phyloP scores from a whole-genome alignment of 2,113 vertebrate species.

The Ranitomeya imitator region DNA sequence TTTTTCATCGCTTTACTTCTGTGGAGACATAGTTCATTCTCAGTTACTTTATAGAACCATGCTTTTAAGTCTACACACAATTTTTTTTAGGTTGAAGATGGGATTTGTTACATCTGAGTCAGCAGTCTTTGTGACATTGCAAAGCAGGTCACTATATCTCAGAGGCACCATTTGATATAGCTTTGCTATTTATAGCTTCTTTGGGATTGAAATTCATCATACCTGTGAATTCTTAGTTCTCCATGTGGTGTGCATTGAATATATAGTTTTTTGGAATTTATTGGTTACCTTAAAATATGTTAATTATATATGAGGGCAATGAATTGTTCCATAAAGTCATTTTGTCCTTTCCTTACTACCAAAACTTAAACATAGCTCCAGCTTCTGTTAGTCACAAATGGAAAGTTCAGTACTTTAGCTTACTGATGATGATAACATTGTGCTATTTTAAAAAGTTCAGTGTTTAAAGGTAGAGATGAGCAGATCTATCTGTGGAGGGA shows the following conservation, averaged over 20 bases:
- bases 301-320: background rate
- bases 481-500: too few species aligned
- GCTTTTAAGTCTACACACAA: conserved; percentile 4
- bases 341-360: background rate
- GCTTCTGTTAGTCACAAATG: background rate
- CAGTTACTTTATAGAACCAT: conserved; percentile 1
- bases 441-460: too few species aligned
- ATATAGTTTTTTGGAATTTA: background rate
- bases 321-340: background rate
- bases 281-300: background rate
- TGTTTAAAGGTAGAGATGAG: too few species aligned
- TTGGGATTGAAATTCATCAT: conserved; percentile 26
- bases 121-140: conserved; percentile 5
- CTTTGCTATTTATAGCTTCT: conserved; percentile 22
- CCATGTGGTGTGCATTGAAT: background rate
- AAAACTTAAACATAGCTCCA: background rate
- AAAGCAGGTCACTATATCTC: conserved; percentile 25
- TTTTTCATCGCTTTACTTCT: background rate
- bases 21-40: conserved; percentile 8
- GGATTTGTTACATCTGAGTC: conserved; percentile 18
- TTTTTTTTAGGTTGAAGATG: conserved; percentile 3
- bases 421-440: too few species aligned
- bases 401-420: too few species aligned
- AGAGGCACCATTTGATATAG: conserved; percentile 3
- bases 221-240: conserved; percentile 1